Evolutionary conservation across 2,888 invertebrate genomes (phyloP).

Genomic region (Crematogaster levior): DNA sequence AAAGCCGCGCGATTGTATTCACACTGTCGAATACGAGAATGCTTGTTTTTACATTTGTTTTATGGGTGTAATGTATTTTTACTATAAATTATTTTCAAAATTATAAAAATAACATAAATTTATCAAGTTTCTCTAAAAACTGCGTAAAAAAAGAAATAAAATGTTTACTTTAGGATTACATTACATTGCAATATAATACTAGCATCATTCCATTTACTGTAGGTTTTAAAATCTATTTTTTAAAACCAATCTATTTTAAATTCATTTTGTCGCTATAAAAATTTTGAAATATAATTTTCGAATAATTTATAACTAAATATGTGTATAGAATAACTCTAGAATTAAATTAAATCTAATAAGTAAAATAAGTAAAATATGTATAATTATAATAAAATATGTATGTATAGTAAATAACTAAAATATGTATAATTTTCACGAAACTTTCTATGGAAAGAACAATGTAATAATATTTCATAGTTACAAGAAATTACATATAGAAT

Average conservation of each 20-base stretch:
- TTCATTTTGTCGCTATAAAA: not conserved
- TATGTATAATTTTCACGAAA: too few species aligned
- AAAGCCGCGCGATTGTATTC: not conserved
- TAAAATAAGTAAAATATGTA: too few species aligned
- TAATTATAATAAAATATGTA: too few species aligned
- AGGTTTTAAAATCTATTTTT: not conserved
- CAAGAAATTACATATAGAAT: not conserved
- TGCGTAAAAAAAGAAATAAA: not conserved
- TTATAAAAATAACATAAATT: not conserved
- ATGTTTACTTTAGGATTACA: not conserved
- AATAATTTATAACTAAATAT: not conserved
- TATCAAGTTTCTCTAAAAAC: not conserved
- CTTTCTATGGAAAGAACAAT: too few species aligned
- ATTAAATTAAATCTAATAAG: not conserved
- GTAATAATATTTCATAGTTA: not conserved
- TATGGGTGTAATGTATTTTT: not conserved
- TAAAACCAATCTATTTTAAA: not conserved
- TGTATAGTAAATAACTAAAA: too few species aligned
- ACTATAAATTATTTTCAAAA: not conserved
- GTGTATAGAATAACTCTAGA: not conserved
- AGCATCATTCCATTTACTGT: not conserved
- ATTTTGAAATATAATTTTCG: not conserved
- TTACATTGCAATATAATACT: not conserved
- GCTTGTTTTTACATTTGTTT: not conserved
- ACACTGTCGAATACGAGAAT: not conserved